Base-by-base conservation (phyloP, 35 echinoderm and acorn worm genomes). In the Acanthaster planci region DNA sequence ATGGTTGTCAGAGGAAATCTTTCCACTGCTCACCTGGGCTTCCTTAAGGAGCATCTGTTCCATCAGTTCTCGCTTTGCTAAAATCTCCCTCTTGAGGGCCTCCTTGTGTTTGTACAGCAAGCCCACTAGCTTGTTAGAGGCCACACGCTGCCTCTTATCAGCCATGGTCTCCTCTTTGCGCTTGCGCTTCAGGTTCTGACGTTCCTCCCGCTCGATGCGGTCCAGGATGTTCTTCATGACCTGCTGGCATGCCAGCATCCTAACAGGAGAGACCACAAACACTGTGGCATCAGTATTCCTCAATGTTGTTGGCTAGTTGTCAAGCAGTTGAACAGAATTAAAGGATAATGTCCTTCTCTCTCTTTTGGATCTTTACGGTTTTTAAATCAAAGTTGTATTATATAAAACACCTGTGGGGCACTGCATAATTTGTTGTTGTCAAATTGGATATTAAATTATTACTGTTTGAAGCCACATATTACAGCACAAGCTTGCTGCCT, bases 211-310 rank as follows among this genome's bases (percentile, higher is more conserved):
- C 76, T 99, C 96, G 21, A 99, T 77, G n/a, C 85, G 90, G 51
- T 94, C 96, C 51, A 99, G 89, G 85, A 94, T 91, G 4, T 15
- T 23, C 52, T 99, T 99, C 89, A 99, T 94, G 76, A 99, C 51
- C 30, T 81, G 60, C 35, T 86, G 85, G 67, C 92, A 85, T 26
- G 86, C 77, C 36, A 78, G 77, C 82, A 90, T 89, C 82, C 96
- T 95, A n/a, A 0, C 4, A 0, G 14, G 35, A 39, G 26, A n/a
- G n/a, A 85, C 54, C n/a, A 55, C 23, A 54, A 59, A n/a, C n/a
- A n/a, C 38, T 4, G 40, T 23, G 22, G 37, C 12, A 47, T 47
- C 42, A 47, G 4, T 47, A 4, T 47, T 47, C 12, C 42, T 47
- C 12, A 12, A 47, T 47, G 12, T 12, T 47, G 42, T 47, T 12